Percentiles rank a stretch among this genome's conserved stretches.
These are phyloP conservation scores for Hetaerina titia DNA, from an alignment of 2,888 invertebrate species.

Conservation along the genomic window DNA sequence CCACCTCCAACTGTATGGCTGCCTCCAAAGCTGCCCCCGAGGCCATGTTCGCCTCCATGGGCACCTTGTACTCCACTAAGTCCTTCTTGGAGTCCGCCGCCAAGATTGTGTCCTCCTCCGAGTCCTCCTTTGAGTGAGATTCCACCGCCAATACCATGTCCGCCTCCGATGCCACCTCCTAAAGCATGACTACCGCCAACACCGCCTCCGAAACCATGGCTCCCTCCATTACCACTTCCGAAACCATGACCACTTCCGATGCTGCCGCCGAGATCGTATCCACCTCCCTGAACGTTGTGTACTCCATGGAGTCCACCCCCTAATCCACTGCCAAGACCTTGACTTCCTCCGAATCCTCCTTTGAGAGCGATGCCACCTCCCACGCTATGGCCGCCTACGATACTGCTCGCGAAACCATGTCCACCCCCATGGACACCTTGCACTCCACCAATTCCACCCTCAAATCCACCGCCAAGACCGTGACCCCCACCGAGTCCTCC, in stretches of 20 bases:
- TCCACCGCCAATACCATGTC: not conserved
- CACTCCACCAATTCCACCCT: not conserved
- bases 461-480: not conserved
- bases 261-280: not conserved
- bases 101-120: not conserved
- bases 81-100: not conserved
- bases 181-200: not conserved
- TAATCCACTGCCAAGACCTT: not conserved
- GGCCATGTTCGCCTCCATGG: too few species aligned
- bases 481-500: not conserved
- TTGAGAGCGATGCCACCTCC: not conserved
- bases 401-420: not conserved
- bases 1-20: too few species aligned
- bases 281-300: too few species aligned
- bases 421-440: constrained; percentile 12
- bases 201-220: not conserved
- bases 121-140: not conserved
- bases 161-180: not conserved
- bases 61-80: too few species aligned
- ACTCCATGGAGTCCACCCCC: not conserved
- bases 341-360: not conserved
- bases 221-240: not conserved
- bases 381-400: not conserved
- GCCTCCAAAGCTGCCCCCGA: not conserved
- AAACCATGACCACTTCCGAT: not conserved